phyloP scores from a whole-genome alignment of 2,888 invertebrate genomes.

The Amblyjoppa proteus region DNA sequence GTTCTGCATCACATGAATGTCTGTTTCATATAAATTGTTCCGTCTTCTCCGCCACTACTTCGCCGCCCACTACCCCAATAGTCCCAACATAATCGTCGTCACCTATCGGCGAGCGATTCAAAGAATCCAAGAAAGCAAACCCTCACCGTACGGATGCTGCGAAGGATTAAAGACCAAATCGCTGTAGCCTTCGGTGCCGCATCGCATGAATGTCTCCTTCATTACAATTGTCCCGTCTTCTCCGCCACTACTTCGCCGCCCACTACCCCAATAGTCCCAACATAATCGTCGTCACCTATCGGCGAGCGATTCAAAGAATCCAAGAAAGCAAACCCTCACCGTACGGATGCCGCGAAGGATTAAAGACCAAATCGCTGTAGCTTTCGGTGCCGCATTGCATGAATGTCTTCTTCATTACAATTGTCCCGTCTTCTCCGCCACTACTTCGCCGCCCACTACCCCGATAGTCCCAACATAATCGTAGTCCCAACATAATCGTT shows the following conservation, averaged over 20 bases:
- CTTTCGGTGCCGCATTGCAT: background rate
- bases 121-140: background rate
- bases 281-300: background rate
- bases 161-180: background rate
- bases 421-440: too few species aligned
- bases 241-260: background rate
- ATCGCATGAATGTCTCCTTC: too few species aligned
- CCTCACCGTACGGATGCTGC: background rate
- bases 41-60: too few species aligned
- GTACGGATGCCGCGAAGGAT: background rate
- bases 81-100: background rate
- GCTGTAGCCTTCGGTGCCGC: background rate
- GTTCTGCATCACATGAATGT: background rate
- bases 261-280: background rate
- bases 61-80: background rate
- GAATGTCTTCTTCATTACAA: too few species aligned
- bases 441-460: background rate
- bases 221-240: too few species aligned
- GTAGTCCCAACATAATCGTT: background rate
- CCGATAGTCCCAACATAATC: background rate
- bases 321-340: background rate
- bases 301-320: background rate
- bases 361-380: constrained; percentile 3
- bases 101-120: background rate
- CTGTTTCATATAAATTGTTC: too few species aligned